Percentiles rank a stretch among this genome's conserved stretches.
These are phyloP conservation scores for Nasonia oneida DNA, from an alignment of 2,888 invertebrate species.

Conservation along the genomic window DNA sequence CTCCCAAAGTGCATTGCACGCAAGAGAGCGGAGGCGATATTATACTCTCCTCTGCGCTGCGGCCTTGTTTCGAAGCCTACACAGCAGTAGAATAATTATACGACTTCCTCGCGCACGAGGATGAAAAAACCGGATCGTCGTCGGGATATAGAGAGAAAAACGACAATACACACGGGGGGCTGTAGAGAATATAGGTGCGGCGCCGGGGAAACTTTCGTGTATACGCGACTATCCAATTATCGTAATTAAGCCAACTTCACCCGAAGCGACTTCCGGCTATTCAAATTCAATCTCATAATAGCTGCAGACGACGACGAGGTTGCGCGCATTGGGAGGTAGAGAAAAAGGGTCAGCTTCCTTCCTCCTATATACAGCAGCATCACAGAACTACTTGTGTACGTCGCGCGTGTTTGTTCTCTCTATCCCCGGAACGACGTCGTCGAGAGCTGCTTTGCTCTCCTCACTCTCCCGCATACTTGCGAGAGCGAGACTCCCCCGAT, in stretches of 20 bases:
- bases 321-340: neutral
- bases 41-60: neutral
- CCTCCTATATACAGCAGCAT: constrained; percentile 14
- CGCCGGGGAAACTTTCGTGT: constrained; percentile 39
- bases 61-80: neutral
- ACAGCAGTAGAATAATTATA: neutral
- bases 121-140: neutral
- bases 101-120: neutral
- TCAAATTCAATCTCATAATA: constrained; percentile 61
- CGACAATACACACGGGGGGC: neutral
- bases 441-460: neutral
- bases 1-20: too few species aligned
- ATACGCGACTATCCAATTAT: constrained; percentile 57
- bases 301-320: neutral
- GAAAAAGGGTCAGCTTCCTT: neutral
- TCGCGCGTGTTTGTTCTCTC: constrained; percentile 51
- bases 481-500: constrained; percentile 37
- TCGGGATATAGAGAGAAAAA: neutral
- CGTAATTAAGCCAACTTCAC: constrained; percentile 56
- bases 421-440: constrained; percentile 21
- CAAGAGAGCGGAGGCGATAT: too few species aligned
- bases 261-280: constrained; percentile 58
- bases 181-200: neutral
- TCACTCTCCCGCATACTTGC: constrained; percentile 19
- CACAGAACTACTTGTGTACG: neutral